Base-by-base conservation (phyloP, 1,140 invertebrate genomes). In the Leptinotarsa texana region DNA sequence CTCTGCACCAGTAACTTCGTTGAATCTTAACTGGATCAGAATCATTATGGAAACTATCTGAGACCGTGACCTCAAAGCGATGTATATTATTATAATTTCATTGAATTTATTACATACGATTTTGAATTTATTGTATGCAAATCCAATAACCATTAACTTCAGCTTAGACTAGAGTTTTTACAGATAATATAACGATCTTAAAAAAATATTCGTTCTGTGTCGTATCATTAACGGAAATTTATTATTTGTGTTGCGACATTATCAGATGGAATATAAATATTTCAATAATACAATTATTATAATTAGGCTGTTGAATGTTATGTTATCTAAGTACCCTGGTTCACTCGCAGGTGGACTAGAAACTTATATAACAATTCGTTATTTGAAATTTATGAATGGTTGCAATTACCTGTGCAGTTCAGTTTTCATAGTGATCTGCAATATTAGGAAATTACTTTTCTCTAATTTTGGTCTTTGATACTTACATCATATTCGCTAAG, bases 21-120 rank as follows among this genome's bases (percentile, higher is more conserved):
- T 57, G 15, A 13, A 57, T 57, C 51, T 57, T 15, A 57, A n/a
- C 51, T 18, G n/a, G 33, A 17, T 57, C n/a, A 57, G n/a, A 18
- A 57, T 57, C 51, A 18, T 15, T 57, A 57, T 57, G n/a, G 51
- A 57, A 17, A 57, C 15, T 57, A 57, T 57, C 51, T 57, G 51
- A 57, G n/a, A 57, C 51, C 51, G 17, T 57, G 51, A 57, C 51
- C 51, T 57, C 51, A 17, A 57, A 57, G 51, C n/a, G n/a, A 57
- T 57, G 1, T 57, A 5, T 57, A 57, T 57, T 57, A 57, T 57
- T 17, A 57, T 18, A 57, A 57, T 17, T 57, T 57, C 33, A 57
- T 57, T 15, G 17, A 57, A 57, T 15, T 57, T 57, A 57, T 57
- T 57, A 57, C 17, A 57, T 18, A 5, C 8, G 51, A 13, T 57